These are phyloP conservation scores for Vanacampus margaritifer DNA, from an alignment of 2,113 vertebrate species.

Conservation along the genomic window DNA sequence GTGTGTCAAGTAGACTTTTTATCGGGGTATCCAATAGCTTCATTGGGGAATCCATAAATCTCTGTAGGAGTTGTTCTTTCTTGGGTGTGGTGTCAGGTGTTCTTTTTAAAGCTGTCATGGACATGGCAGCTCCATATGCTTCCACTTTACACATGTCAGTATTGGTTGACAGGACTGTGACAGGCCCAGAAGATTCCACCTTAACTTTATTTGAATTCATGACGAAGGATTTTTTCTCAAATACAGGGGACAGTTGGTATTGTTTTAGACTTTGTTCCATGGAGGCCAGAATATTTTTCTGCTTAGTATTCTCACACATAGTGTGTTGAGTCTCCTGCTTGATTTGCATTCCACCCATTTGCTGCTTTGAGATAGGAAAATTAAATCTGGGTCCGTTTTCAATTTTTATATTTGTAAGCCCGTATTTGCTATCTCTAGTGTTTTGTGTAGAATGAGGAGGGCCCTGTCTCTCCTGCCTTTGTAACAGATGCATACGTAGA, in stretches of 20 bases:
- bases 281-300: slow-evolving; percentile 86
- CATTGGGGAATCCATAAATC: slow-evolving; percentile 92
- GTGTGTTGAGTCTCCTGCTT: slow-evolving; percentile 82
- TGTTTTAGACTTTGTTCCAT: slow-evolving; percentile 93
- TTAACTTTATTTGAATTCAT: slow-evolving; percentile 86
- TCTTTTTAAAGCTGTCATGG: slow-evolving; percentile 49
- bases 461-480: slow-evolving; percentile 82
- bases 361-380: slow-evolving; percentile 57
- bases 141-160: slow-evolving; percentile 65
- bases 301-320: slow-evolving; percentile 67
- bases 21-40: slow-evolving; percentile 89
- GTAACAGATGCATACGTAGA: slow-evolving; percentile 84
- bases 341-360: slow-evolving; percentile 71
- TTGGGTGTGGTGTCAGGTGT: slow-evolving; percentile 82
- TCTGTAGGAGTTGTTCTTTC: slow-evolving; percentile 82
- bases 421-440: slow-evolving; percentile 59
- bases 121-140: slow-evolving; percentile 14
- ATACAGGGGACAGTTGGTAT: slow-evolving; percentile 85
- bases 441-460: slow-evolving; percentile 69
- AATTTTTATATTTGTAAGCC: slow-evolving; percentile 74
- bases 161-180: slow-evolving; percentile 82
- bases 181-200: slow-evolving; percentile 84
- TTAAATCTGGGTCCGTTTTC: slow-evolving; percentile 77
- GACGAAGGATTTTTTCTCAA: slow-evolving; percentile 83
- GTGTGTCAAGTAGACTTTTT: slow-evolving; percentile 91